These are phyloP conservation scores for Zaprionus inermis DNA, from an alignment of 1,140 invertebrate species.

Conservation along the genomic window DNA sequence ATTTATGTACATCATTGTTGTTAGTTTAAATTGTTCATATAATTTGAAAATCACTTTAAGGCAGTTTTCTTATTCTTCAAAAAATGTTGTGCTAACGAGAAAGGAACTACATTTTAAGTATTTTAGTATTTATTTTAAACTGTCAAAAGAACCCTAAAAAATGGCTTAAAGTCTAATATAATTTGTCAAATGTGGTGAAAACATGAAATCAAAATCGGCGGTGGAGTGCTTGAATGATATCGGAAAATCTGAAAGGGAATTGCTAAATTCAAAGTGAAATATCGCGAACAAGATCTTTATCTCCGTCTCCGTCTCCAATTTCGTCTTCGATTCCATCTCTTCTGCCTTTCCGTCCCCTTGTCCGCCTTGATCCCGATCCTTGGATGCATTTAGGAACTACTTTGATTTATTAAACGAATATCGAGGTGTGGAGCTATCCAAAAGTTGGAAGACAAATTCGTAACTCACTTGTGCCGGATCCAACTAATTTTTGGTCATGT, in stretches of 20 bases:
- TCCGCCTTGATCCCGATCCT: conserved; percentile 2
- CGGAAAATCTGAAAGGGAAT: background rate
- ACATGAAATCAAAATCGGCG: background rate
- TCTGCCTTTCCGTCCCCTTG: background rate
- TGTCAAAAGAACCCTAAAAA: background rate
- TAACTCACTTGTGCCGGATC: background rate
- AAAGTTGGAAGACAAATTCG: conserved; percentile 30
- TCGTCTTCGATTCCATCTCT: background rate
- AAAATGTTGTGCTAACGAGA: conserved; percentile 51
- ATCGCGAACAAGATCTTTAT: conserved; percentile 7
- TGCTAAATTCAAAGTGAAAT: conserved; percentile 1
- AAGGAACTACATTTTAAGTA: conserved; percentile 42
- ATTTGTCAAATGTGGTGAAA: conserved; percentile 7
- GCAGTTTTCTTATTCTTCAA: conserved; percentile 69
- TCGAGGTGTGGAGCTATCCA: conserved; percentile 13
- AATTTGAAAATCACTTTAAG: conserved; percentile 77
- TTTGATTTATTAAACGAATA: conserved; percentile 33
- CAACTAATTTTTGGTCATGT: background rate
- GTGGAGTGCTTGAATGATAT: conserved; percentile 3
- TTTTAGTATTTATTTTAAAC: background rate
- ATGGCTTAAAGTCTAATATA: background rate
- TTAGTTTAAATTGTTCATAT: conserved; percentile 61
- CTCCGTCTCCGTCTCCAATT: background rate
- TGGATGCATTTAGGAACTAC: conserved; percentile 50
- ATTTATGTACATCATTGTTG: conserved; percentile 62